Evolutionary conservation across 2,888 invertebrate genomes (phyloP).

Genomic region (Eristalis intricaria): DNA sequence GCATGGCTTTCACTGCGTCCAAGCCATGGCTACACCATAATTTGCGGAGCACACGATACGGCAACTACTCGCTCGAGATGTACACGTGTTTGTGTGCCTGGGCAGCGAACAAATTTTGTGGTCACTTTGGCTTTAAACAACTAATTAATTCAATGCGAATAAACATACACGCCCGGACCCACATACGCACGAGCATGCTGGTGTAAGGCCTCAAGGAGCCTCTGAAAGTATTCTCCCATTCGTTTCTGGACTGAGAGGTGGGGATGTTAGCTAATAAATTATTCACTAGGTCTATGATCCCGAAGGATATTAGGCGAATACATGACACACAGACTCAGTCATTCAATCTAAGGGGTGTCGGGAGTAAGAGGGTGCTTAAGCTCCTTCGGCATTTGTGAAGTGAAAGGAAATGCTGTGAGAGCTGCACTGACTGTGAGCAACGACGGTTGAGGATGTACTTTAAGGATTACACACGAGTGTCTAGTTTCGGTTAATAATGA

Average conservation of each 20-base stretch:
- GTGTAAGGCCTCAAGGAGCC: slow-evolving; percentile 22
- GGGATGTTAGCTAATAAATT: slow-evolving; percentile 55
- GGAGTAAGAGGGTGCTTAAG: not conserved
- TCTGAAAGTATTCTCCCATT: slow-evolving; percentile 32
- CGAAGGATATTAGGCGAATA: slow-evolving; percentile 50
- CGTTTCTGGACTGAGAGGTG: slow-evolving; percentile 7
- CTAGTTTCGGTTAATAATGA: not conserved
- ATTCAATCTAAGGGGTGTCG: not conserved
- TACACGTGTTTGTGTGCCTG: slow-evolving; percentile 15
- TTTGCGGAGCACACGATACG: slow-evolving; percentile 37
- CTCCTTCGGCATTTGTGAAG: not conserved
- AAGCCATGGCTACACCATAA: slow-evolving; percentile 32
- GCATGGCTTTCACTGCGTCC: not conserved
- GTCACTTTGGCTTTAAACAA: slow-evolving; percentile 66
- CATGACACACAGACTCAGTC: not conserved
- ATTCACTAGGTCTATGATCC: slow-evolving; percentile 57
- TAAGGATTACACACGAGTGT: not conserved
- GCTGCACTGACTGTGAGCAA: not conserved
- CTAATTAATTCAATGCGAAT: slow-evolving; percentile 61
- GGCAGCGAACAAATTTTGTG: slow-evolving; percentile 64
- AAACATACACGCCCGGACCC: not conserved
- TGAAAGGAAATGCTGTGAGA: not conserved
- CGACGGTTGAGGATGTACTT: not conserved
- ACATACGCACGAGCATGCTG: not conserved
- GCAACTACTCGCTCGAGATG: slow-evolving; percentile 11